Evolutionary conservation across 64 coral and sea anemone species (phyloP), one percentile per base, ranked within the genome.

Genomic region (Stichodactyla mertensii): DNA sequence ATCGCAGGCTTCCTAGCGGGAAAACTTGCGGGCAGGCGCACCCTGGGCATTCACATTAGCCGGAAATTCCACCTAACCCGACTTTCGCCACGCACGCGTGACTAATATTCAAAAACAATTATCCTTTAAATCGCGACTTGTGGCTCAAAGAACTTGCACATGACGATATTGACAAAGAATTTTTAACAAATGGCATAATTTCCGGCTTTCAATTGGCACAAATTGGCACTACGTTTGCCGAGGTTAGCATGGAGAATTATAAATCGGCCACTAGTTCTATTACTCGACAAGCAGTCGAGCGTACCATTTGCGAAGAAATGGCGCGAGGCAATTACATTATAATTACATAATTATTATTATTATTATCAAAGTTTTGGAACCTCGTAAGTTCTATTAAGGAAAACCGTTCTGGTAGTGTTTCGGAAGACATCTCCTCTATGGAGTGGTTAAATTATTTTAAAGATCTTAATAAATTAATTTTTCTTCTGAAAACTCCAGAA

Each of bases 271-370:
- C 53, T 55, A 82, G 56, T 20, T 14, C 80, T 16, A 12, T 16
- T 66, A 66, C 13, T 66, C 62, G 62, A 6, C 55, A 64, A 5
- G 16, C 7, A 19, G 84, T 85, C 7, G 84, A 85, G 57, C 84
- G 61, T 15, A 85, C 84, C 16, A 85, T 85, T 59, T 16, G 60
- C 12, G 62, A 86, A 9, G 77, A 88, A 88, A 88, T 80, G 19
- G 52, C 71, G 10, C 54, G 81, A 16, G 55, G 87, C 54, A 88
- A 80, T 55, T 88, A 88, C 27, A 61, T 80, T 10, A 77, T 88
- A n/a, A n/a, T n/a, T n/a, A n/a, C n/a, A n/a, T n/a, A n/a, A n/a
- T n/a, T n/a, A n/a, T n/a, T n/a, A n/a, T n/a, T n/a, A n/a, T n/a
- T n/a, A n/a, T n/a, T n/a, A n/a, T n/a, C n/a, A n/a, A n/a, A n/a